Base-by-base conservation (phyloP, 2,888 invertebrate species). In the Poecilus cupreus region DNA sequence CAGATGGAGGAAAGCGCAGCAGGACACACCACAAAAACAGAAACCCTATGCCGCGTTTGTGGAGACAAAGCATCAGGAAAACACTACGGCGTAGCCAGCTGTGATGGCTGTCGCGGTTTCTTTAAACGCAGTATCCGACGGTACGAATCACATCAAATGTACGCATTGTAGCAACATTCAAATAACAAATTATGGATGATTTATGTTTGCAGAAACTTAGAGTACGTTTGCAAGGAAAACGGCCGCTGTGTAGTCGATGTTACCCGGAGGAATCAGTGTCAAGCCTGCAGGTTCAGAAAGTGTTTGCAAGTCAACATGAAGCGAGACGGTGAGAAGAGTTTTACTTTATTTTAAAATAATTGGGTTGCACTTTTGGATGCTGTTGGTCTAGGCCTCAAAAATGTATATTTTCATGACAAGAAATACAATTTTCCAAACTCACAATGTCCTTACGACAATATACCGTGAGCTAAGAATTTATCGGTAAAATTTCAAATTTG, bases 271-370 rank as follows among this genome's bases (percentile, higher is more conserved):
- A 98, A 98, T 90, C 98, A 98, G 89, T 98, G 98, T 87, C 98
- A 98, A 88, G 96, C 97, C 0, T 98, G 98, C 88, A 92, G 98
- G 60, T 97, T 98, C 89, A 93, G 94, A 82, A 97, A 97, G 88
- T 98, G 97, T 88, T 91, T 97, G 16, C 93, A 94, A 85, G 97
- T 96, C 84, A 97, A 96, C 88, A 98, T 98, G 97, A 96, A 97
- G 89, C 93, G 94, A 89, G 97, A 97, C 89, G 97, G 97, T 97
- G 90, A 92, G 93, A n/a, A n/a, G 1, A n/a, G 1, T 4, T 13
- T n/a, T 2, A 43, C 2, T 88, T 74, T 49, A 54, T 68, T 37
- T 51, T 18, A 49, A n/a, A n/a, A n/a, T n/a, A n/a, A n/a, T n/a
- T n/a, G n/a, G n/a, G n/a, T 26, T 26, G 2, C 5, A 26, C 26